Percentiles rank a stretch among this genome's conserved stretches.
These are phyloP conservation scores for Chloroceryle amazona DNA, from an alignment of 2,797 vertebrate species.

Conservation along the genomic window DNA sequence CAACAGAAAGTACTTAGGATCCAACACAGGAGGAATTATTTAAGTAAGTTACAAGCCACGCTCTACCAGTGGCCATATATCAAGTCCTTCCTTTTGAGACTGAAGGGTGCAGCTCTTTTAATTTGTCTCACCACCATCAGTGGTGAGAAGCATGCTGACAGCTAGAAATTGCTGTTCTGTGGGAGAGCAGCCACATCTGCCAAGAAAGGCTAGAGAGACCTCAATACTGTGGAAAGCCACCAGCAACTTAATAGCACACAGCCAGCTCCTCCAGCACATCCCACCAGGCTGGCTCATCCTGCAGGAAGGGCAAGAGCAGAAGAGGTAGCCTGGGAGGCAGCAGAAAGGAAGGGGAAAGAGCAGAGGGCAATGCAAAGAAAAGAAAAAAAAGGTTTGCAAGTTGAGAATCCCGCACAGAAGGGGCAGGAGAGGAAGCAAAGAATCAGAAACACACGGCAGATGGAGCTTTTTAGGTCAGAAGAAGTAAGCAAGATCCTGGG, in stretches of 20 bases:
- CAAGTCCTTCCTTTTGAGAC: slow-evolving; percentile 3
- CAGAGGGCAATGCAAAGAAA: not conserved
- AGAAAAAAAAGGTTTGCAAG: not conserved
- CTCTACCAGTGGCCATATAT: not conserved
- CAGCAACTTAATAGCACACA: not conserved
- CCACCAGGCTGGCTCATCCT: slow-evolving; percentile 32
- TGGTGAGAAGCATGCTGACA: slow-evolving; percentile 39
- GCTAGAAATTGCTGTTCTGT: slow-evolving; percentile 47
- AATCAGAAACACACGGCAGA: not conserved
- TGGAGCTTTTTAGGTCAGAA: not conserved
- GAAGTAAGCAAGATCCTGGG: slow-evolving; percentile 3
- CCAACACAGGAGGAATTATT: not conserved
- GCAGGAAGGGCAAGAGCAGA: not conserved
- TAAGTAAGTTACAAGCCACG: not conserved
- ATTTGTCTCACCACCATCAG: slow-evolving; percentile 49
- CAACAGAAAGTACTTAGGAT: not conserved
- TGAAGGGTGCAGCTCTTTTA: slow-evolving; percentile 24
- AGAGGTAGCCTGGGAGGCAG: not conserved
- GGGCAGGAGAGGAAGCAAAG: not conserved
- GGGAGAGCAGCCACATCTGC: slow-evolving; percentile 43
- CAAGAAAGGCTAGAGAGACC: slow-evolving; percentile 9
- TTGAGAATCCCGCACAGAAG: not conserved
- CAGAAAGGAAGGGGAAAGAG: not conserved
- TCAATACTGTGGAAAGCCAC: slow-evolving; percentile 42
- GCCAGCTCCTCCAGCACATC: slow-evolving; percentile 22